Percentiles rank a stretch among this genome's conserved stretches.
Conservation (phyloP, 1,140 invertebrate species). For the Meloidogyne exigua region DNA sequence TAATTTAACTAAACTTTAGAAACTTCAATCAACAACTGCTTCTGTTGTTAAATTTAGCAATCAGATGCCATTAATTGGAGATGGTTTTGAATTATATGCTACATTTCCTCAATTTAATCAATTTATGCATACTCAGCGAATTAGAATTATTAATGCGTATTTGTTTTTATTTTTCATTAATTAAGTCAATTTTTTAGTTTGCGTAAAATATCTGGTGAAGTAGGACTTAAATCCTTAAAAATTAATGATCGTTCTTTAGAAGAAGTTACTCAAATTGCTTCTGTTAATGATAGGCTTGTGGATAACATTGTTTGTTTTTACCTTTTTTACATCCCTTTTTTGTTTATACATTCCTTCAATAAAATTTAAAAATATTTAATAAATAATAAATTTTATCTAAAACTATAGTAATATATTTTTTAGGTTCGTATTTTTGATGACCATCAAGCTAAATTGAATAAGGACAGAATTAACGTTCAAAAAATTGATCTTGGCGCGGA, state of each 20-base stretch:
- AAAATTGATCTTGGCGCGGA: slow-evolving; percentile 26
- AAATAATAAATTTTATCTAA: not conserved
- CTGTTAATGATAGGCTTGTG: slow-evolving; percentile 24
- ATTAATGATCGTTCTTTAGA: slow-evolving; percentile 19
- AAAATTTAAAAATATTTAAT: not conserved
- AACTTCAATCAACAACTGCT: slow-evolving; percentile 29
- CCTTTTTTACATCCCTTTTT: too few species aligned
- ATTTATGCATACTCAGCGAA: slow-evolving; percentile 26
- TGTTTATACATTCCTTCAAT: too few species aligned
- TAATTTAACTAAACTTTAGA: slow-evolving; percentile 20
- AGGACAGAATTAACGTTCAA: slow-evolving; percentile 12
- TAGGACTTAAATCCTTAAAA: not conserved
- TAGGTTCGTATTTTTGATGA: slow-evolving; percentile 28
- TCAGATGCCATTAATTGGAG: slow-evolving; percentile 29
- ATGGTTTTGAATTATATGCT: slow-evolving; percentile 34
- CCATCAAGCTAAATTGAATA: slow-evolving; percentile 14
- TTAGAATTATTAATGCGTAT: slow-evolving; percentile 26
- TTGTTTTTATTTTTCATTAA: not conserved
- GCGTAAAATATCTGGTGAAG: not conserved
- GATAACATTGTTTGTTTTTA: slow-evolving; percentile 25
- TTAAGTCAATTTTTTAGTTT: slow-evolving; percentile 19
- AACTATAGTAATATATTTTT: not conserved
- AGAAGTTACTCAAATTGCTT: slow-evolving; percentile 16
- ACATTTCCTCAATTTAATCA: slow-evolving; percentile 32
- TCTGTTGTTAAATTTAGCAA: slow-evolving; percentile 28